A percentile compares a stretch with the other conserved stretches of the same genome.
Conservation (phyloP, 2,888 invertebrate genomes). For the Chelonus formosanus region DNA sequence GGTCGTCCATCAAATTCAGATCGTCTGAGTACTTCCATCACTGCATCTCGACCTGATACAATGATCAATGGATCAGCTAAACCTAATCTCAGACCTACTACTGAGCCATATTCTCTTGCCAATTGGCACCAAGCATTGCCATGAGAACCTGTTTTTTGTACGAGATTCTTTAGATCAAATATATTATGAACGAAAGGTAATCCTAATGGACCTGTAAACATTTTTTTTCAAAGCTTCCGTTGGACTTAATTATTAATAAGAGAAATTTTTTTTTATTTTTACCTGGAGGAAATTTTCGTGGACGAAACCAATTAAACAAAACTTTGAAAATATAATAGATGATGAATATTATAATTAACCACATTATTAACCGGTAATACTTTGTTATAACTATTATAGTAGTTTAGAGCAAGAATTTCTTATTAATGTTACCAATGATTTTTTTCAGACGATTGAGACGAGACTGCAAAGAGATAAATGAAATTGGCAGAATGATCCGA, state of each 20-base stretch:
- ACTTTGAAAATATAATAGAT: conserved; percentile 37
- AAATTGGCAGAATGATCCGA: conserved; percentile 2
- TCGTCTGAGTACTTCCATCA: conserved; percentile 71
- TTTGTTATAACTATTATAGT: conserved; percentile 18
- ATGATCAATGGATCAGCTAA: conserved; percentile 69
- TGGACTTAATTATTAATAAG: too few relatives aligned
- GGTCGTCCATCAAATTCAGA: conserved; percentile 77
- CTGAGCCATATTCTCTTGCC: conserved; percentile 71
- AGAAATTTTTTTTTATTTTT: conserved; percentile 15
- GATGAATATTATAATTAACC: conserved; percentile 46
- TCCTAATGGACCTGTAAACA: conserved; percentile 67
- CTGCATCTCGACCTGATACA: conserved; percentile 72
- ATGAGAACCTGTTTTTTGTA: conserved; percentile 65
- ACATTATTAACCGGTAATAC: conserved; percentile 45
- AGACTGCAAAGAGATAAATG: conserved; percentile 35
- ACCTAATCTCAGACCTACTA: conserved; percentile 74
- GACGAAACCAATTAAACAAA: conserved; percentile 39
- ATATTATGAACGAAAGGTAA: conserved; percentile 69
- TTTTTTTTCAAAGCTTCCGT: too few relatives aligned
- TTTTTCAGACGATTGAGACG: conserved; percentile 35
- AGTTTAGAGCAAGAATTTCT: not conserved
- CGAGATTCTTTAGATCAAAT: conserved; percentile 60
- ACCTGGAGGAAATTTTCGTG: conserved; percentile 54
- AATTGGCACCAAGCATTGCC: conserved; percentile 72
- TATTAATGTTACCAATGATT: not conserved